These are phyloP conservation scores for Mesochorus sp. DNA, from an alignment of 2,888 invertebrate species.

Conservation along the genomic window DNA sequence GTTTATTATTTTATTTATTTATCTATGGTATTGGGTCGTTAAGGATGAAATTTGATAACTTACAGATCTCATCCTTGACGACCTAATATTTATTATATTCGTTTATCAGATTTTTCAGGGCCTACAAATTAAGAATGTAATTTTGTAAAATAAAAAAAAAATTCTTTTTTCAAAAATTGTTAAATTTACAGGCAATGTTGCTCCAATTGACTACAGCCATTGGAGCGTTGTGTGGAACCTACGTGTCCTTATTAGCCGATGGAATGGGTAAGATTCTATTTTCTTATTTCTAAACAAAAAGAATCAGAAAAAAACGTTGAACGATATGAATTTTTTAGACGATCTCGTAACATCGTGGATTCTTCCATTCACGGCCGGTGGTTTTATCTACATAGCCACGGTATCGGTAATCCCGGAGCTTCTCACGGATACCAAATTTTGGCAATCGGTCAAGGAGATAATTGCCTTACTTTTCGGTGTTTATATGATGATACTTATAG, in stretches of 20 bases:
- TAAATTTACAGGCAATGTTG: conserved; percentile 89
- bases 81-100: no score
- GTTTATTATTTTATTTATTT: no score
- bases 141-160: not conserved
- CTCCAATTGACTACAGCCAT: conserved; percentile 96
- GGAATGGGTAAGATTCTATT: conserved; percentile 83
- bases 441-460: conserved; percentile 96
- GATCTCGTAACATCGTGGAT: conserved; percentile 92
- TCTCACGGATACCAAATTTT: conserved; percentile 92
- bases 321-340: conserved; percentile 82
- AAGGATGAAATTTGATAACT: no score
- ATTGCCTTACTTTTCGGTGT: conserved; percentile 94
- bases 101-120: no score
- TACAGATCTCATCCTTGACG: no score
- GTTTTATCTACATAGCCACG: conserved; percentile 99
- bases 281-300: not conserved
- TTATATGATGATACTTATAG: conserved; percentile 97
- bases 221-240: conserved; percentile 96
- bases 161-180: conserved; percentile 3
- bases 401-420: conserved; percentile 99
- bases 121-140: no score
- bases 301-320: not conserved
- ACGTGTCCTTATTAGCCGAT: conserved; percentile 92
- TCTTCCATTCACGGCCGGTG: conserved; percentile 98
- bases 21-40: no score